Evolutionary conservation across 2,888 invertebrate genomes (phyloP).

Genomic region (Aromia moschata): DNA sequence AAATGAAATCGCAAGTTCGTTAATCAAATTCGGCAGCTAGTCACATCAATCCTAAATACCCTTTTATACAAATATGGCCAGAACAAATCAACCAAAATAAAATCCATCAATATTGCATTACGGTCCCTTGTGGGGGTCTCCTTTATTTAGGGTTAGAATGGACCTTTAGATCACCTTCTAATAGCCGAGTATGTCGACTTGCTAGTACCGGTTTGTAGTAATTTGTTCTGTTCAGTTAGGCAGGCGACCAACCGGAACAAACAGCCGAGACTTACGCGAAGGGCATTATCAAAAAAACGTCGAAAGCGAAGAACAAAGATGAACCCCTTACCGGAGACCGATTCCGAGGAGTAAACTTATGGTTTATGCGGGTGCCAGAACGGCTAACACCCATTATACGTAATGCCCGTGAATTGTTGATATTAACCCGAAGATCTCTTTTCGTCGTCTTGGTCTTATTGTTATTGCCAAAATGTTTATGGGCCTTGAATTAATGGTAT

Average conservation of each 20-base stretch:
- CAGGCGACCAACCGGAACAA: constrained; percentile 61
- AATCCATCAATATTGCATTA: not conserved
- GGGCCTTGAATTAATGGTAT: constrained; percentile 47
- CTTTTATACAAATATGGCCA: too few species aligned
- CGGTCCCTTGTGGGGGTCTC: not conserved
- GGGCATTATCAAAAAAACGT: constrained; percentile 54
- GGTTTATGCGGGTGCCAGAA: constrained; percentile 60
- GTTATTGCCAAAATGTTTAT: constrained; percentile 51
- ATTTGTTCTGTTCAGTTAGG: constrained; percentile 63
- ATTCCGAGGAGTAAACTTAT: constrained; percentile 49
- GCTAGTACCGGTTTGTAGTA: constrained; percentile 37
- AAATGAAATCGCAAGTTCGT: too few species aligned
- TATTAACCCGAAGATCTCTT: constrained; percentile 49
- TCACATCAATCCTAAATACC: too few species aligned
- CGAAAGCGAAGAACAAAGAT: constrained; percentile 41
- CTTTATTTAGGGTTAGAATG: not conserved
- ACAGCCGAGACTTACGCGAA: constrained; percentile 49
- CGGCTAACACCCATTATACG: constrained; percentile 56
- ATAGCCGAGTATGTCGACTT: not conserved
- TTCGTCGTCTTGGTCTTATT: constrained; percentile 45
- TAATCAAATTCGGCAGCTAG: too few species aligned
- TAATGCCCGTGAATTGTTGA: constrained; percentile 51
- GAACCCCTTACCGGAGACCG: constrained; percentile 28
- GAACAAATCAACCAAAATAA: too few species aligned
- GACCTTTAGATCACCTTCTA: constrained; percentile 1